These are phyloP conservation scores for Gymnorhina tibicen DNA, from an alignment of 2,113 vertebrate species.

Conservation along the genomic window DNA sequence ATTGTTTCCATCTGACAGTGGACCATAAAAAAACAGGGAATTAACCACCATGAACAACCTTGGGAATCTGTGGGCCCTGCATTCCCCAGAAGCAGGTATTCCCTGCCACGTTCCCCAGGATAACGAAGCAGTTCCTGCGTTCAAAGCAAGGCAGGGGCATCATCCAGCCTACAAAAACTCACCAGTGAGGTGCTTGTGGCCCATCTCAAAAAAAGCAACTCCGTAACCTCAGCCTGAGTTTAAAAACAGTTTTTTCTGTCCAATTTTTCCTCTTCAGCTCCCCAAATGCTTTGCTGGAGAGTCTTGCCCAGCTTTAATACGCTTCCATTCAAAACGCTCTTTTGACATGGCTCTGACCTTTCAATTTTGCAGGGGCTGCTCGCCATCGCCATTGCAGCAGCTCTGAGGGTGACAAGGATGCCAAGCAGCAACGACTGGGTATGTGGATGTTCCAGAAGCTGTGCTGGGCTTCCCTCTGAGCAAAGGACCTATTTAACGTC, in stretches of 20 bases:
- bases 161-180: not conserved
- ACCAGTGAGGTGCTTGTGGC: not conserved
- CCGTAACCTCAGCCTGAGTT: not conserved
- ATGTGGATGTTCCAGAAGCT: not conserved
- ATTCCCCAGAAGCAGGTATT: not conserved
- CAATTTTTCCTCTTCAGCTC: not conserved
- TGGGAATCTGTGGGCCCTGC: not conserved
- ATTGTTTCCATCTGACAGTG: not conserved
- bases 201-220: not conserved
- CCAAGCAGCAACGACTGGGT: conserved; percentile 22
- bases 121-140: not conserved
- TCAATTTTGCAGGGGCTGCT: not conserved
- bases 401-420: not conserved
- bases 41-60: not conserved
- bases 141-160: not conserved
- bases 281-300: not conserved
- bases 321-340: not conserved
- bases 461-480: not conserved
- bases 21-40: not conserved
- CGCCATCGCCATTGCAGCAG: not conserved
- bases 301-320: not conserved
- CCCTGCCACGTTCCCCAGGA: not conserved
- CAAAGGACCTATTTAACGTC: not conserved
- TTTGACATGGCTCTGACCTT: not conserved
- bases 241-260: not conserved